Evolutionary conservation across 2,888 invertebrate species (phyloP).

Genomic region (Drosophila dives): DNA sequence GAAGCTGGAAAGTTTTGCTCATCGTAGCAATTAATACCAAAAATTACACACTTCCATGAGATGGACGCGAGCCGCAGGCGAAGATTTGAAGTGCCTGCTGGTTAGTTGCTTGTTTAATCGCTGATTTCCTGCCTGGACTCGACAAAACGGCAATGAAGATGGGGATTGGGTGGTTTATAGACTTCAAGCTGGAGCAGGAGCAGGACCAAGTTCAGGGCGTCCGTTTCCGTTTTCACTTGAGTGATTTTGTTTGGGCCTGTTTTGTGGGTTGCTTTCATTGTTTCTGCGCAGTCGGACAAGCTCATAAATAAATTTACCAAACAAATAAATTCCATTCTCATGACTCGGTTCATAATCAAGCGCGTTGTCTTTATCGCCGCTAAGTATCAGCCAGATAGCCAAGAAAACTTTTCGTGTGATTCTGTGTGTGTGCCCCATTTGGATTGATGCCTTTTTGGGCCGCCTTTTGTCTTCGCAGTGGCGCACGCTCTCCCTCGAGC

Average conservation of each 20-base stretch:
- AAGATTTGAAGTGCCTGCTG: conserved; percentile 56
- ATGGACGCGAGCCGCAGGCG: conserved; percentile 48
- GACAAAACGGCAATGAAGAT: conserved; percentile 14
- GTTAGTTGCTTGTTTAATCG: conserved; percentile 78
- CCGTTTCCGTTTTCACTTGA: conserved; percentile 79
- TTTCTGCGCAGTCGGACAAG: conserved; percentile 74
- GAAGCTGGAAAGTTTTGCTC: conserved; percentile 70
- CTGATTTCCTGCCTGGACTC: conserved; percentile 73
- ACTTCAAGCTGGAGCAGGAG: conserved; percentile 1
- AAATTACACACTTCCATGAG: conserved; percentile 75
- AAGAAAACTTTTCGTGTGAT: conserved; percentile 57
- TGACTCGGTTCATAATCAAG: conserved; percentile 73
- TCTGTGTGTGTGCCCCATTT: conserved; percentile 8
- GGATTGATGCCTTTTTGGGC: conserved; percentile 67
- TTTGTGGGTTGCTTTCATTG: conserved; percentile 58
- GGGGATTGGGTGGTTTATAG: not conserved
- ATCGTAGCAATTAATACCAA: conserved; percentile 72
- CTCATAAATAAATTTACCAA: conserved; percentile 78
- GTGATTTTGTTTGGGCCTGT: conserved; percentile 66
- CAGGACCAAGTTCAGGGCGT: conserved; percentile 68
- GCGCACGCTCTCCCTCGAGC: conserved; percentile 20
- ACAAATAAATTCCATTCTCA: conserved; percentile 76
- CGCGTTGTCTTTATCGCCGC: conserved; percentile 74
- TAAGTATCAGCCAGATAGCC: conserved; percentile 72
- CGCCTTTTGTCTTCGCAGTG: conserved; percentile 52